phyloP scores from a whole-genome alignment of 2,113 vertebrate genomes.

The Alexandromys fortis region DNA sequence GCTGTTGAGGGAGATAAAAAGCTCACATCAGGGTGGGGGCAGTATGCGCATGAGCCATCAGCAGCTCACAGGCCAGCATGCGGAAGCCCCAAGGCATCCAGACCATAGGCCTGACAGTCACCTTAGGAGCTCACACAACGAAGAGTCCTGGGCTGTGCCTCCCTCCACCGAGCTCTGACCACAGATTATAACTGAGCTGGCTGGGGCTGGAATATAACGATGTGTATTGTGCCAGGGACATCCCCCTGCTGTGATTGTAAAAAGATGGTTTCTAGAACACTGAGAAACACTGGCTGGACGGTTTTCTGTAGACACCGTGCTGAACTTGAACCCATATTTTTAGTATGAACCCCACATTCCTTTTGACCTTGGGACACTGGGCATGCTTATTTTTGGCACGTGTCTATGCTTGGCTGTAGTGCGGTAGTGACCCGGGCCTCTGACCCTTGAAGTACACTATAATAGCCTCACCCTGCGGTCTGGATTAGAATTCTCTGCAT shows the following conservation, averaged over 20 bases:
- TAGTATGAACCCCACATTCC: not conserved
- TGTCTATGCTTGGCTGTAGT: not conserved
- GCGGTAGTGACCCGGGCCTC: not conserved
- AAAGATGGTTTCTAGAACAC: not conserved
- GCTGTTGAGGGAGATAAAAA: not conserved
- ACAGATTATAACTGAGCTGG: not conserved
- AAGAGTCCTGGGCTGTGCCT: no score
- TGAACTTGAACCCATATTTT: not conserved
- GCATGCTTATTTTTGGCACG: not conserved
- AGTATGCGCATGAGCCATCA: no score
- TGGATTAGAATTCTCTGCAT: not conserved
- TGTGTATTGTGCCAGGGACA: not conserved
- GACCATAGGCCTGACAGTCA: not conserved
- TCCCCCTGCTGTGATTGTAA: not conserved
- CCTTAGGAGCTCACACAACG: not conserved
- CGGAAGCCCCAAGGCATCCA: not conserved
- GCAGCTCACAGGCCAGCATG: not conserved
- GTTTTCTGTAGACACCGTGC: not conserved
- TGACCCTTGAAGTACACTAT: not conserved
- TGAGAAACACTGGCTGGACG: not conserved
- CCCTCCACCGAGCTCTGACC: no score
- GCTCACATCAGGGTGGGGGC: not conserved
- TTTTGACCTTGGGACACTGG: not conserved
- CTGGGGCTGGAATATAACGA: not conserved
- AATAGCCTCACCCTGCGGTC: not conserved